A percentile compares a stretch with the other conserved stretches of the same genome.
Conservation (phyloP, 2,888 invertebrate species). For the Axea sp. region DNA sequence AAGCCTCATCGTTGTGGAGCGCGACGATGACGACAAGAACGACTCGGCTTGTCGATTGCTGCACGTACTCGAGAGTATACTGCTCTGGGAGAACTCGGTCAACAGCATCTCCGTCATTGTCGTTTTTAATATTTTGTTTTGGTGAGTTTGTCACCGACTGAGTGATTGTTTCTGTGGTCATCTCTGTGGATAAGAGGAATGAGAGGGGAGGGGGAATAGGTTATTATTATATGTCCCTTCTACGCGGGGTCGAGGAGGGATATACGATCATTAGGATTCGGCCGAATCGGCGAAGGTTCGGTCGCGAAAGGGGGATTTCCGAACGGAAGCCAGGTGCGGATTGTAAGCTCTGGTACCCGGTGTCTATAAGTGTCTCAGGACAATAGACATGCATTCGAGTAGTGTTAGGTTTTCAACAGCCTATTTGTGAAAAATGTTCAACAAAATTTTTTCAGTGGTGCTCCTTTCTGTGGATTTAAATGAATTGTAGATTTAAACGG, state of each 20-base stretch:
- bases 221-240: slow-evolving; percentile 32
- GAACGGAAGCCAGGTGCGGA: slow-evolving; percentile 36
- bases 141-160: too few species aligned
- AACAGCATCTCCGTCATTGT: slow-evolving; percentile 74
- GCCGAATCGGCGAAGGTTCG: slow-evolving; percentile 51
- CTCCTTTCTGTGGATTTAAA: too few species aligned
- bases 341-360: background rate
- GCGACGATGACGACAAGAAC: slow-evolving; percentile 35
- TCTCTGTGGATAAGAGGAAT: background rate
- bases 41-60: slow-evolving; percentile 63
- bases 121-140: slow-evolving; percentile 74
- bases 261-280: slow-evolving; percentile 37
- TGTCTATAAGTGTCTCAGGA: background rate
- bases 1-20: slow-evolving; percentile 27
- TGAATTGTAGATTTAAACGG: too few species aligned
- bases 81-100: slow-evolving; percentile 74
- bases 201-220: slow-evolving; percentile 2
- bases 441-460: too few species aligned
- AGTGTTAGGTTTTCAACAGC: too few species aligned
- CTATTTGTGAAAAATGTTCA: too few species aligned
- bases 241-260: slow-evolving; percentile 4
- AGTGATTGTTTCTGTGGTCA: background rate
- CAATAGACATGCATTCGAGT: background rate
- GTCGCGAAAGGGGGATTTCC: slow-evolving; percentile 46
- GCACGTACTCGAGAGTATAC: slow-evolving; percentile 70